These are phyloP conservation scores for Agrilus mali DNA, from an alignment of 2,888 invertebrate genomes.

Conservation along the genomic window DNA sequence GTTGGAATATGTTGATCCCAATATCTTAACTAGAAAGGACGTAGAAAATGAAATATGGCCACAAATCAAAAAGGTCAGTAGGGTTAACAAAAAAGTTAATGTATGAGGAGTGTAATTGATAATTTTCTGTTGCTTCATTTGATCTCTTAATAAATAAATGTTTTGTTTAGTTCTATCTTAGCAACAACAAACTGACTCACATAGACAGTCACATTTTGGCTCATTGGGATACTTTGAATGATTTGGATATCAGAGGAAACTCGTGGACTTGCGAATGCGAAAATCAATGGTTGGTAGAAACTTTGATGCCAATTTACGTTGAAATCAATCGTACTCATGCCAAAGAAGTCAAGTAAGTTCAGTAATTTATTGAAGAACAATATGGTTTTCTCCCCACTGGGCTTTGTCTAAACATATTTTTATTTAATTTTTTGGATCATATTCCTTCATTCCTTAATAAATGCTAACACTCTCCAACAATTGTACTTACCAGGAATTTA, in stretches of 20 bases:
- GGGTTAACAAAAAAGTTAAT: conserved; percentile 3
- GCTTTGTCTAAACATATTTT: background rate
- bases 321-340: conserved; percentile 33
- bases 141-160: no score
- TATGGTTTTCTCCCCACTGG: background rate
- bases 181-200: conserved; percentile 56
- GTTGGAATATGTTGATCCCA: conserved; percentile 44
- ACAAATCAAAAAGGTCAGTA: conserved; percentile 44
- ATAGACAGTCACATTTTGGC: conserved; percentile 51
- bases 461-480: no score
- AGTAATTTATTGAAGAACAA: background rate
- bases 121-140: background rate
- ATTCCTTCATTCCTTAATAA: background rate
- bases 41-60: conserved; percentile 48
- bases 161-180: conserved; percentile 48
- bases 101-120: conserved; percentile 5
- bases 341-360: conserved; percentile 5
- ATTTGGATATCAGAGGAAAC: conserved; percentile 57
- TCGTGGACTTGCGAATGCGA: conserved; percentile 69
- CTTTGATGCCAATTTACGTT: conserved; percentile 44
- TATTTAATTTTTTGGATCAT: conserved; percentile 8
- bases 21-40: conserved; percentile 41
- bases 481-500: background rate
- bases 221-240: conserved; percentile 57
- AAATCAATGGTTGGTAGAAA: conserved; percentile 63